Conservation (phyloP, 1,140 invertebrate species). For the Anoplolepis gracilipes region DNA sequence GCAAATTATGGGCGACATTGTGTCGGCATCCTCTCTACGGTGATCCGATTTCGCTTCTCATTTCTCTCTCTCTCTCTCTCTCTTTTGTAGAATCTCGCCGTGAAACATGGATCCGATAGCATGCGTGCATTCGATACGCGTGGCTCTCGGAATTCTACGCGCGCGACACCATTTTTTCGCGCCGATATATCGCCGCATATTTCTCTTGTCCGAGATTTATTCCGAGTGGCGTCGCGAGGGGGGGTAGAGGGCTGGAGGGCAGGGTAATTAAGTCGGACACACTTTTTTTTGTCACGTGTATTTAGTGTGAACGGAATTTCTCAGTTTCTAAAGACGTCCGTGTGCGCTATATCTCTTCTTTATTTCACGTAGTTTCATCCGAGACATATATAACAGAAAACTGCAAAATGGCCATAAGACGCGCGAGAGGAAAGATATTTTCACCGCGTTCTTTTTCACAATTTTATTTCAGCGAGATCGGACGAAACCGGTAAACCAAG, state of each 20-base stretch:
- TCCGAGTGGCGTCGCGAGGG: neutral
- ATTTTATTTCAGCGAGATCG: neutral
- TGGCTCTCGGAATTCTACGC: neutral
- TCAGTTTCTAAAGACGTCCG: neutral
- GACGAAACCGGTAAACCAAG: neutral
- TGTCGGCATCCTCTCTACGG: slow-evolving; percentile 1
- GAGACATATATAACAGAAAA: neutral
- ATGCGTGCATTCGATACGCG: neutral
- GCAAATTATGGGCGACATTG: slow-evolving; percentile 65
- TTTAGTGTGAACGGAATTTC: neutral
- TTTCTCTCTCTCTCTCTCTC: neutral
- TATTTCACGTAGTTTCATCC: neutral
- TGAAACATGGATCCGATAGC: slow-evolving; percentile 8
- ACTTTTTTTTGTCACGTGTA: slow-evolving; percentile 20
- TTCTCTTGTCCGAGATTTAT: slow-evolving; percentile 66
- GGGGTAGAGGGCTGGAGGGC: no score
- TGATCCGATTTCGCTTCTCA: slow-evolving; percentile 17
- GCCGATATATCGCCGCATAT: slow-evolving; percentile 59
- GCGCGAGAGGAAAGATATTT: neutral
- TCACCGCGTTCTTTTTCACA: neutral
- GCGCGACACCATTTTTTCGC: slow-evolving; percentile 60
- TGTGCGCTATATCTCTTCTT: neutral
- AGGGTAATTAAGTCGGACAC: slow-evolving; percentile 64
- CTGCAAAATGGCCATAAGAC: neutral
- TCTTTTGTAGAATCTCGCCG: neutral